Evolutionary conservation across 1,140 invertebrate genomes (phyloP).

Genomic region (Drosophila subpulchrella): DNA sequence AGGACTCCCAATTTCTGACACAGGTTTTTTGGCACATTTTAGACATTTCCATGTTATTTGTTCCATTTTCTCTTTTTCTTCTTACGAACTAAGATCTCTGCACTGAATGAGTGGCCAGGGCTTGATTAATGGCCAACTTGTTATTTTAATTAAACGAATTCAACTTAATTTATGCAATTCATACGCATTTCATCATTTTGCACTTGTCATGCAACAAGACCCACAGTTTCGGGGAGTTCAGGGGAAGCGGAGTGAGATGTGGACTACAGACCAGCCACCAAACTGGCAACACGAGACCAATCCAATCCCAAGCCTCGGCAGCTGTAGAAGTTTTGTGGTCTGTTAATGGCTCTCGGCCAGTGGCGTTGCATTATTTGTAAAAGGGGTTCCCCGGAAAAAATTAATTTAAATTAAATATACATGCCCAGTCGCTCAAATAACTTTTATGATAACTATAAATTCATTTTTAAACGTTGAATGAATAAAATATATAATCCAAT

Average conservation of each 20-base stretch:
- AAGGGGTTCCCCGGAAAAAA: not conserved
- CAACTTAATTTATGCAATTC: slow-evolving; percentile 82
- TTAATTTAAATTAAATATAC: too few relatives aligned
- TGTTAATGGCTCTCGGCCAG: slow-evolving; percentile 35
- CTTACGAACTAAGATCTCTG: slow-evolving; percentile 1
- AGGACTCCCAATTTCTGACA: slow-evolving; percentile 10
- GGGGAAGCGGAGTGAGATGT: slow-evolving; percentile 16
- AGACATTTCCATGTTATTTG: slow-evolving; percentile 4
- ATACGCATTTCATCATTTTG: slow-evolving; percentile 82
- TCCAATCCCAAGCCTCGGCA: slow-evolving; percentile 32
- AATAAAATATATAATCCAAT: too few relatives aligned
- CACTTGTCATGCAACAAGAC: slow-evolving; percentile 74
- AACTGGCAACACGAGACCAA: slow-evolving; percentile 20
- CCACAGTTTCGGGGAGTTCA: slow-evolving; percentile 17
- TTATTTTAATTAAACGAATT: slow-evolving; percentile 82
- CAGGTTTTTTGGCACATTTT: slow-evolving; percentile 9
- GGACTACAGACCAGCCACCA: slow-evolving; percentile 35
- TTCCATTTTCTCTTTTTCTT: not conserved
- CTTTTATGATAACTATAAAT: too few relatives aligned
- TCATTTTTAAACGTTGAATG: too few relatives aligned
- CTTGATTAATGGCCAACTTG: slow-evolving; percentile 74
- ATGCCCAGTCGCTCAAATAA: too few relatives aligned
- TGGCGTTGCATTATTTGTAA: slow-evolving; percentile 4
- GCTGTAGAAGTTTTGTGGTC: slow-evolving; percentile 50
- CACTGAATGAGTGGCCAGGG: slow-evolving; percentile 28